Evolutionary conservation across 2,797 vertebrate species (phyloP), one percentile per base, ranked within the genome.

Genomic region (Clarias pachynema): DNA sequence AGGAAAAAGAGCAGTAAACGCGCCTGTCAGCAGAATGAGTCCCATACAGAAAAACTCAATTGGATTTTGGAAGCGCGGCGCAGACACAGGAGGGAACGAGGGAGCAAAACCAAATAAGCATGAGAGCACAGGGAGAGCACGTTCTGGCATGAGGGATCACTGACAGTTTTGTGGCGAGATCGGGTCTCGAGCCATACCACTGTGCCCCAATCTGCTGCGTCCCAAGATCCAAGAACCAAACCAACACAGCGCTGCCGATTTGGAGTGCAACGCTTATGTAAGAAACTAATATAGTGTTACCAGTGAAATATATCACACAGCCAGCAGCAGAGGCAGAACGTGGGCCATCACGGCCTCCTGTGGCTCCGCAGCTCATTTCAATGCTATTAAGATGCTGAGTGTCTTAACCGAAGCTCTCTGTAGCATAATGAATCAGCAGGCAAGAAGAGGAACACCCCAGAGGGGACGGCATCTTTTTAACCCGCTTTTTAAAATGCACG

Each of bases 21-120:
- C 81, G 81, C 73, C 83, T 89, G 86, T 89, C 90, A 87, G 88
- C 88, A 90, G 69, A 81, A 86, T 87, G 65, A 83, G 34, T 49
- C 81, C 77, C 88, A 85, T 85, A 87, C 77, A 73, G 82, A 20
- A 68, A 79, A 86, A 83, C 85, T 86, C 77, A 79, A 81, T 86
- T 69, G 81, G 75, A 75, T 75, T 83, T 86, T 31, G 68, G 56
- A 59, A 84, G 44, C 77, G 53, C 77, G 86, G 53, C 37, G 2
- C 44, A 40, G 70, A 79, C 40, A 87, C 59, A 2, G 60, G 49
- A 79, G 69, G 60, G 24, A 59, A 44, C 60, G 22, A 83, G 34
- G 34, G 65, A 85, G 59, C 29, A 53, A 81, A 86, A 82, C 80
- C 80, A 77, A 79, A 82, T 82, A 40, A 79, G 65, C 34, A 78